Conservation (phyloP, 2,113 vertebrate species). For the Gulo gulo region DNA sequence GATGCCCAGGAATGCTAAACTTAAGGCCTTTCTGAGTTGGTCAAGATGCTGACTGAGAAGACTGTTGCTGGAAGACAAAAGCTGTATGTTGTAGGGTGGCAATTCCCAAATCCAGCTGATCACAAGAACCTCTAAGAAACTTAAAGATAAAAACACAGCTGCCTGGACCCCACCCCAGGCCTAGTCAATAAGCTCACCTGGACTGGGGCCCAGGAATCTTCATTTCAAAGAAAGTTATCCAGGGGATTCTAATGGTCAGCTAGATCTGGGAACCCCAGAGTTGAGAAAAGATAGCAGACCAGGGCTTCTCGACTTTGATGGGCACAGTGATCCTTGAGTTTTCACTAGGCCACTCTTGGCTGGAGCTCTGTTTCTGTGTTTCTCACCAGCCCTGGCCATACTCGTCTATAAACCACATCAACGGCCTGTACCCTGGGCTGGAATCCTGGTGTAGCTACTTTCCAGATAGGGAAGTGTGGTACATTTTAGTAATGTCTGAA, state of each 20-base stretch:
- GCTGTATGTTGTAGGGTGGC: background rate
- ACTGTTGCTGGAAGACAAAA: background rate
- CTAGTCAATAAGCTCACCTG: background rate
- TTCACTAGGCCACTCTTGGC: background rate
- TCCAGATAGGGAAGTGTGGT: background rate
- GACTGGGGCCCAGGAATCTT: background rate
- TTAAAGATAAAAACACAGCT: background rate
- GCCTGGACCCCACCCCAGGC: background rate
- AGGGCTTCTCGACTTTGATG: background rate
- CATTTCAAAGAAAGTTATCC: background rate
- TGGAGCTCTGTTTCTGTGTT: background rate
- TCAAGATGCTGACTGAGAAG: background rate
- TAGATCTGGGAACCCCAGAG: background rate
- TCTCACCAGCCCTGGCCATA: background rate
- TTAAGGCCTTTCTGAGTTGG: background rate
- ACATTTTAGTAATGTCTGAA: background rate
- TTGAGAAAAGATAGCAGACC: background rate
- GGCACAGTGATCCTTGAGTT: background rate
- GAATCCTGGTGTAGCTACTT: background rate
- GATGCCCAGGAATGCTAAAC: background rate
- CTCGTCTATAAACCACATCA: background rate
- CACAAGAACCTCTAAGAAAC: background rate
- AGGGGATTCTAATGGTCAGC: background rate
- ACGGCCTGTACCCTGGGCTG: background rate
- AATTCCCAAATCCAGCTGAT: background rate